phyloP scores from a whole-genome alignment of 2,113 vertebrate genomes.

The Orientallactaga bullata region DNA sequence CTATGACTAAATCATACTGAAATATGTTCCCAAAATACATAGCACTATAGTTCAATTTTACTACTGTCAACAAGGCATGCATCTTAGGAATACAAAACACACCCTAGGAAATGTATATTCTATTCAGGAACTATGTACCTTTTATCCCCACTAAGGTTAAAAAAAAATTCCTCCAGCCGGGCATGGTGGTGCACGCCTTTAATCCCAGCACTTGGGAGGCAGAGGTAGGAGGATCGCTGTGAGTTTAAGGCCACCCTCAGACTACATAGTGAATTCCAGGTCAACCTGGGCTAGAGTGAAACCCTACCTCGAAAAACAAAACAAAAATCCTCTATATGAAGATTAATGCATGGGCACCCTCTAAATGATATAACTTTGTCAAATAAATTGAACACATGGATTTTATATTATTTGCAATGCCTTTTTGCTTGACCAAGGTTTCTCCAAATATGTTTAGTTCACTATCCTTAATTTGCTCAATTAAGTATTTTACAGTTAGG shows the following conservation, averaged over 20 bases:
- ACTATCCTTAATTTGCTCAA: slow-evolving; percentile 59
- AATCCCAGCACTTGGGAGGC: too few species aligned
- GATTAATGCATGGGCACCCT: slow-evolving; percentile 10
- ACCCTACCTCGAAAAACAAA: too few species aligned
- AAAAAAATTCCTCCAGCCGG: slow-evolving; percentile 18
- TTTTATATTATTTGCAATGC: slow-evolving; percentile 17
- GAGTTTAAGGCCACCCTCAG: too few species aligned
- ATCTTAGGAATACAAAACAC: slow-evolving; percentile 49
- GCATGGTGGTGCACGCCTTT: too few species aligned
- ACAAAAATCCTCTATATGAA: slow-evolving; percentile 13
- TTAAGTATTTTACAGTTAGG: slow-evolving; percentile 45
- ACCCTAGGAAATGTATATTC: slow-evolving; percentile 30
- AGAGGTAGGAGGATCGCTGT: too few species aligned
- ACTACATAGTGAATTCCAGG: too few species aligned
- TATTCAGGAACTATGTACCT: slow-evolving; percentile 16
- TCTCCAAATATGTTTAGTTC: slow-evolving; percentile 5
- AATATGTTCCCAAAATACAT: slow-evolving; percentile 50
- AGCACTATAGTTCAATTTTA: slow-evolving; percentile 11
- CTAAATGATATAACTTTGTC: slow-evolving; percentile 51
- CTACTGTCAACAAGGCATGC: neutral
- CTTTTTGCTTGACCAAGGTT: slow-evolving; percentile 44
- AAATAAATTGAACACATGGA: slow-evolving; percentile 54
- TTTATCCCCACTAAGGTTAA: neutral
- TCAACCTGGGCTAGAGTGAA: too few species aligned
- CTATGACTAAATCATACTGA: slow-evolving; percentile 45